phyloP scores from a whole-genome alignment of 2,888 invertebrate genomes.

The Ctenicera cuprea region DNA sequence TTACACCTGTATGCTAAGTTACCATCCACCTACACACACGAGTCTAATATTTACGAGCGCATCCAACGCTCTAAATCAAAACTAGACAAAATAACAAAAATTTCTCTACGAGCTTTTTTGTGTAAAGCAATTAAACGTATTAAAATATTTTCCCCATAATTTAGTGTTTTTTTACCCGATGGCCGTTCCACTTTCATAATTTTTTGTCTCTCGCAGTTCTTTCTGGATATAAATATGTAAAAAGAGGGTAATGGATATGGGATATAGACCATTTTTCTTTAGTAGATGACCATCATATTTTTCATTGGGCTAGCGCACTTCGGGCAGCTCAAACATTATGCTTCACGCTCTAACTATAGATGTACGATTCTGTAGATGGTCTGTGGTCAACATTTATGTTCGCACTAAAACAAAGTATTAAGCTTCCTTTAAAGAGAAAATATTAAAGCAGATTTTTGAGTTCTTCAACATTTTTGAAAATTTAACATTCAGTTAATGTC shows the following conservation, averaged over 20 bases:
- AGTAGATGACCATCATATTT: slow-evolving; percentile 51
- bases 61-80: slow-evolving; percentile 42
- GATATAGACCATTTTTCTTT: slow-evolving; percentile 47
- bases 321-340: slow-evolving; percentile 42
- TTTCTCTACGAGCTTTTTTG: slow-evolving; percentile 33
- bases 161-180: slow-evolving; percentile 33
- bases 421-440: too few relatives aligned
- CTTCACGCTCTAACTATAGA: slow-evolving; percentile 35
- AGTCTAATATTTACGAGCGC: slow-evolving; percentile 43
- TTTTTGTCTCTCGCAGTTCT: slow-evolving; percentile 41
- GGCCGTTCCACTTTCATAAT: slow-evolving; percentile 20
- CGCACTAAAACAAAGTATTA: neutral
- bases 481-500: too few relatives aligned
- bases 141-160: slow-evolving; percentile 48
- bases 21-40: slow-evolving; percentile 40
- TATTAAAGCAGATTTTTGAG: too few relatives aligned
- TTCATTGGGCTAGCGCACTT: slow-evolving; percentile 45
- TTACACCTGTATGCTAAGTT: slow-evolving; percentile 53
- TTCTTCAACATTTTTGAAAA: too few relatives aligned
- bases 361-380: slow-evolving; percentile 20
- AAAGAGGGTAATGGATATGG: slow-evolving; percentile 48
- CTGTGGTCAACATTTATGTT: neutral
- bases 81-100: slow-evolving; percentile 35
- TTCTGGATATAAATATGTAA: slow-evolving; percentile 50
- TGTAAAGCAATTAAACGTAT: slow-evolving; percentile 43